These are phyloP conservation scores for Drosophila lowei DNA, from an alignment of 1,140 invertebrate genomes.

Conservation along the genomic window DNA sequence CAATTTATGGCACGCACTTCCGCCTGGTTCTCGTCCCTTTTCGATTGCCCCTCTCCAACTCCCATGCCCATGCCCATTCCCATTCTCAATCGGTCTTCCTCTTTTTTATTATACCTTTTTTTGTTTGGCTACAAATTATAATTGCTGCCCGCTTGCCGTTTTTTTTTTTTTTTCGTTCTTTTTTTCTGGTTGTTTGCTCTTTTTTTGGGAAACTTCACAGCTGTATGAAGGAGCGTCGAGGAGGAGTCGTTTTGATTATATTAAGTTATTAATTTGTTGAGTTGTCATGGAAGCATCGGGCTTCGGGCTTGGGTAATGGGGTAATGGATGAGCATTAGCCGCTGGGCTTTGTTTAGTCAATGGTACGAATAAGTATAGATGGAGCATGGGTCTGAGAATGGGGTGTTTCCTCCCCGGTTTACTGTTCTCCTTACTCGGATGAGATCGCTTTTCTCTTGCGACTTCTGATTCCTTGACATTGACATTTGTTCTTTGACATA, in stretches of 20 bases:
- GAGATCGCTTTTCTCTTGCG: neutral
- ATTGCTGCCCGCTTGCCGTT: constrained; percentile 68
- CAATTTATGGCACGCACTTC: constrained; percentile 82
- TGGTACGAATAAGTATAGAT: constrained; percentile 1
- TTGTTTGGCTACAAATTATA: constrained; percentile 76
- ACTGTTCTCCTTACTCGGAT: no score
- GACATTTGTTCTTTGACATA: neutral
- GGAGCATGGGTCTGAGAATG: no score
- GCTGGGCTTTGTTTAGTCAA: constrained; percentile 58
- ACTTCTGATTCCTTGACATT: no score
- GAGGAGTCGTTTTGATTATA: constrained; percentile 72
- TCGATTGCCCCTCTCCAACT: no score
- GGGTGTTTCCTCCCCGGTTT: no score
- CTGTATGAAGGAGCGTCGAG: constrained; percentile 57
- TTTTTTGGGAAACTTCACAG: constrained; percentile 79
- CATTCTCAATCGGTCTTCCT: constrained; percentile 6
- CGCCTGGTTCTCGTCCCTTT: constrained; percentile 42
- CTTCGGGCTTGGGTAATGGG: neutral
- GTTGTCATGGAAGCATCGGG: constrained; percentile 68
- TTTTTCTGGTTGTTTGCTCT: constrained; percentile 3
- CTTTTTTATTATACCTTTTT: constrained; percentile 23
- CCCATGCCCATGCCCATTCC: neutral
- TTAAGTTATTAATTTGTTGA: constrained; percentile 82
- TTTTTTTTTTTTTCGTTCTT: constrained; percentile 31
- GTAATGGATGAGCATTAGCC: constrained; percentile 39